These are phyloP conservation scores for Trichopoda pennipes DNA, from an alignment of 2,888 invertebrate genomes.

Conservation along the genomic window DNA sequence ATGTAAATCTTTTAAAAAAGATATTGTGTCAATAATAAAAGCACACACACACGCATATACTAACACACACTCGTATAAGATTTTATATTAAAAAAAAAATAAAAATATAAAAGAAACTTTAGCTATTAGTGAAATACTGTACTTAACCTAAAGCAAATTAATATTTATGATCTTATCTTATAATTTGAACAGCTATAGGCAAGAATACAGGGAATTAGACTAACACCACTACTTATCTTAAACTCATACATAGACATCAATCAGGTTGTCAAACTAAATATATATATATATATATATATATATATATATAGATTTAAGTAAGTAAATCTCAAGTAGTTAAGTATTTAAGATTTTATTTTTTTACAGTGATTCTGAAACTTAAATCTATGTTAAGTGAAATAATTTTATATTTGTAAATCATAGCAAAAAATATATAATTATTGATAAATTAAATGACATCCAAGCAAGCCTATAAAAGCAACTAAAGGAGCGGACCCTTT, in stretches of 20 bases:
- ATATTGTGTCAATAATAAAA: constrained; percentile 50
- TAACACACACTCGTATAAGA: not conserved
- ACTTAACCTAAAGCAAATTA: constrained; percentile 62
- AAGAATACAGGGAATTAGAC: not conserved
- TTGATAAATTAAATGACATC: no score
- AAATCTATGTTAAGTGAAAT: no score
- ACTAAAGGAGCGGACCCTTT: no score
- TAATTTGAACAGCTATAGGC: not conserved
- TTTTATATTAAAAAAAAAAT: constrained; percentile 33
- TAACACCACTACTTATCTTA: not conserved
- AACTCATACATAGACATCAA: not conserved
- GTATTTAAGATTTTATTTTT: no score
- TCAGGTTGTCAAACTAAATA: no score
- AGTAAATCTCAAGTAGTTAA: no score
- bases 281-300: no score
- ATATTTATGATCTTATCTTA: constrained; percentile 36
- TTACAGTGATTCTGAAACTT: no score
- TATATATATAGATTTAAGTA: no score
- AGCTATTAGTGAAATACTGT: constrained; percentile 56
- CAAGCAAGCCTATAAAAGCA: no score
- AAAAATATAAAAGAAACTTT: constrained; percentile 44
- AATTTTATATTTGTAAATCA: no score
- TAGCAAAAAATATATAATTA: no score
- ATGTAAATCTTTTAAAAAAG: constrained; percentile 24
- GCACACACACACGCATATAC: not conserved